Evolutionary conservation across 53 echinoderm and acorn worm genomes (phyloP).

Genomic region (Henricia sp.): DNA sequence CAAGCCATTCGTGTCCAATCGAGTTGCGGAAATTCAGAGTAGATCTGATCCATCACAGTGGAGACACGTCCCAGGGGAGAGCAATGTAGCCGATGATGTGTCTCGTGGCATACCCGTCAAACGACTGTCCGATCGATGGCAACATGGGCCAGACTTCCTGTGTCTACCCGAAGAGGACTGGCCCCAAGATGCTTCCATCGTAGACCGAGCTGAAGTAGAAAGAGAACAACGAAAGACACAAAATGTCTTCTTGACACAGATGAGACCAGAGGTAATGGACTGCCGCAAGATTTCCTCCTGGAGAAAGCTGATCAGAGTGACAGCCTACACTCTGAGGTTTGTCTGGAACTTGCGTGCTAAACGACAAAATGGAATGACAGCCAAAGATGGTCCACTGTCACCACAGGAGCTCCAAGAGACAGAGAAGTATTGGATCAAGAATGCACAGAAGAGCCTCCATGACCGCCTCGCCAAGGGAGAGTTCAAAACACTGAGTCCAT

Average conservation of each 20-base stretch:
- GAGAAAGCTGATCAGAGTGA: conserved; percentile 62
- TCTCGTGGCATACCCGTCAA: conserved; percentile 4
- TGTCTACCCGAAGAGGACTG: conserved; percentile 40
- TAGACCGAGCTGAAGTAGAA: conserved; percentile 14
- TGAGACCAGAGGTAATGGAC: conserved; percentile 22
- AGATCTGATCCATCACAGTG: conserved; percentile 57
- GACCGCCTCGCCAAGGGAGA: background rate
- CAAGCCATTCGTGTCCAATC: conserved; percentile 64
- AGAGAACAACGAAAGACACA: conserved; percentile 18
- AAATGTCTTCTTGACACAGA: background rate
- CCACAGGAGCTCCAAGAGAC: conserved; percentile 16
- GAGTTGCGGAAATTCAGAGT: conserved; percentile 67
- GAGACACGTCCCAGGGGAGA: conserved; percentile 66
- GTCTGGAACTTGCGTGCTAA: conserved; percentile 6
- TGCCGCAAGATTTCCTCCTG: conserved; percentile 33
- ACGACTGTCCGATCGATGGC: conserved; percentile 42
- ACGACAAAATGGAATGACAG: background rate
- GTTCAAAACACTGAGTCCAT: conserved; percentile 53
- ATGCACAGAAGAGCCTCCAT: conserved; percentile 38
- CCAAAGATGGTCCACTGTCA: background rate
- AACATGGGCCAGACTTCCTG: conserved; percentile 57
- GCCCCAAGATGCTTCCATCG: conserved; percentile 15
- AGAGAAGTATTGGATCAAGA: conserved; percentile 7
- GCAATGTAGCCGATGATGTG: conserved; percentile 58
- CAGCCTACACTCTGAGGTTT: conserved; percentile 57